Conservation (phyloP, 2,888 invertebrate genomes). For the Hemaris fuciformis region DNA sequence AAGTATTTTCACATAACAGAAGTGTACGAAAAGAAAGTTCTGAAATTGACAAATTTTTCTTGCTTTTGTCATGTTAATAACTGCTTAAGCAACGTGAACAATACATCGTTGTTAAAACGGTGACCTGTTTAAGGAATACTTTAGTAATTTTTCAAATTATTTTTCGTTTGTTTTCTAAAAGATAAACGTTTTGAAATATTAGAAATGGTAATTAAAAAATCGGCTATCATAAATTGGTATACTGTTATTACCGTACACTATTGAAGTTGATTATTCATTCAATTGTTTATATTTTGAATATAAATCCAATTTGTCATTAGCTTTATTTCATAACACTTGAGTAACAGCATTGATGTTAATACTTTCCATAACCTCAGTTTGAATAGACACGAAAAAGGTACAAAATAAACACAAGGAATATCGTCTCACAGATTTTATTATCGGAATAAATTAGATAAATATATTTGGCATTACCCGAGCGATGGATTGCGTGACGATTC, state of each 20-base stretch:
- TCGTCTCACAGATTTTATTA: slow-evolving; percentile 1
- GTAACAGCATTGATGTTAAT: no score
- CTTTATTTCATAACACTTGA: no score
- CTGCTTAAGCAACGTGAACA: neutral
- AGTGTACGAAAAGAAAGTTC: neutral
- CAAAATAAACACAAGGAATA: neutral
- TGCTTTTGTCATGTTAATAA: neutral
- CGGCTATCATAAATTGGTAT: no score
- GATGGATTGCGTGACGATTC: neutral
- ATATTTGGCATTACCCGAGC: slow-evolving; percentile 4
- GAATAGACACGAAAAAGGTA: neutral
- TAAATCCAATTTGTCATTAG: neutral
- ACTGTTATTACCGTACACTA: no score
- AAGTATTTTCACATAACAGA: neutral
- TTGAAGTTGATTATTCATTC: no score
- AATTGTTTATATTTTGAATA: no score
- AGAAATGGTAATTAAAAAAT: no score
- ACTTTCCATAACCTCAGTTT: neutral
- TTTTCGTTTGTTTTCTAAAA: no score
- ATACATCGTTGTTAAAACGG: neutral
- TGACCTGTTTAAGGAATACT: no score
- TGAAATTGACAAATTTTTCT: neutral
- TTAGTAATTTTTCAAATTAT: no score
- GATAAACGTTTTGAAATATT: no score
- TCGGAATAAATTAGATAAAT: slow-evolving; percentile 14